Evolutionary conservation across 2,797 vertebrate genomes (phyloP).

Genomic region (Onychomys arenicola): DNA sequence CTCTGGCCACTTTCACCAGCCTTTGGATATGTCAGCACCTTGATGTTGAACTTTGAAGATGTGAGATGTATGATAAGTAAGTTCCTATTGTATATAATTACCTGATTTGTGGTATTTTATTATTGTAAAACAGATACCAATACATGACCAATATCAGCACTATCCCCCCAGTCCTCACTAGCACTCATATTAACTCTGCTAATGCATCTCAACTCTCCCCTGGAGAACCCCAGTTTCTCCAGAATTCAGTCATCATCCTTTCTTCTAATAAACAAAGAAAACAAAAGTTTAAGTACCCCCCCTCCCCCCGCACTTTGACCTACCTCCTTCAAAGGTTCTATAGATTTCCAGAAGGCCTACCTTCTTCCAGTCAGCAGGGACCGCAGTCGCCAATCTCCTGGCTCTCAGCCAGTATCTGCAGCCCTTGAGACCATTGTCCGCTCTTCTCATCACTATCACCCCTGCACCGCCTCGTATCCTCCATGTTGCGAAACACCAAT

Average conservation of each 20-base stretch:
- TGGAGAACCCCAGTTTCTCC: conserved; percentile 28
- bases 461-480: not conserved
- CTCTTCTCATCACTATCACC: too few relatives aligned
- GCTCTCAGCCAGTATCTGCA: not conserved
- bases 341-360: not conserved
- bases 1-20: not conserved
- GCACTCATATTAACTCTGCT: not conserved
- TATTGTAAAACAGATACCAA: not conserved
- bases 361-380: not conserved
- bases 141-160: not conserved
- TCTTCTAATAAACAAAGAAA: conserved; percentile 34
- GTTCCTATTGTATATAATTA: not conserved
- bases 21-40: not conserved
- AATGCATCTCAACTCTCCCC: not conserved
- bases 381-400: not conserved
- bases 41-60: not conserved
- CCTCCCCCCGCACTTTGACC: not conserved
- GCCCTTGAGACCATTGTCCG: not conserved
- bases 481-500: not conserved
- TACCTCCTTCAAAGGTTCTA: not conserved
- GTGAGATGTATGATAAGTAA: not conserved
- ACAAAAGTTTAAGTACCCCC: not conserved
- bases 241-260: not conserved
- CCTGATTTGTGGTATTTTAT: not conserved
- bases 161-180: not conserved